Conservation (phyloP, 1,140 invertebrate species). For the Aphelenchoides avenae region DNA sequence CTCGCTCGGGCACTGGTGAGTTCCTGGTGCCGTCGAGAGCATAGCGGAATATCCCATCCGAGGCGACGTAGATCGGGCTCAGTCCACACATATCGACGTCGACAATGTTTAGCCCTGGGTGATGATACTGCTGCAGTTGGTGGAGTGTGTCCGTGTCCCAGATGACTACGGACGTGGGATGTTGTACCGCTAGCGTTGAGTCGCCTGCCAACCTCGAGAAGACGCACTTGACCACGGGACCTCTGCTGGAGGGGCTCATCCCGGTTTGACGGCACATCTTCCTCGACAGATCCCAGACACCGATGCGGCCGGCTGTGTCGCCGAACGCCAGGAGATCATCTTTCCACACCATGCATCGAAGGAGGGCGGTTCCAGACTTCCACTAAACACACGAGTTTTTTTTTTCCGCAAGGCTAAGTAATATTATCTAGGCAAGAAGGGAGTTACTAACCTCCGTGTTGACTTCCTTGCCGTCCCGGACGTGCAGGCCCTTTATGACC, state of each 20-base stretch:
- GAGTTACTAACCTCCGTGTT: constrained; percentile 48
- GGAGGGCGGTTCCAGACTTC: constrained; percentile 44
- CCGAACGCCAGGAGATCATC: constrained; percentile 58
- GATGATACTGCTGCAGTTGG: constrained; percentile 33
- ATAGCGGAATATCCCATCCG: constrained; percentile 46
- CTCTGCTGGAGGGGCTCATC: constrained; percentile 25
- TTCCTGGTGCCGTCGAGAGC: constrained; percentile 19
- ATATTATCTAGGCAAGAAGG: not conserved
- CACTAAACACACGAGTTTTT: constrained; percentile 38
- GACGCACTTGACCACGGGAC: constrained; percentile 25
- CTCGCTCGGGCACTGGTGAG: constrained; percentile 1
- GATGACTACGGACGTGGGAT: constrained; percentile 44
- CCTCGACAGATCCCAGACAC: constrained; percentile 51
- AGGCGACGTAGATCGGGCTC: constrained; percentile 47
- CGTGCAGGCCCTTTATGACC: constrained; percentile 57
- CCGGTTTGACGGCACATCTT: constrained; percentile 41
- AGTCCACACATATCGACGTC: constrained; percentile 56
- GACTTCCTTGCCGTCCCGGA: constrained; percentile 56
- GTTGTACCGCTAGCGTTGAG: constrained; percentile 50
- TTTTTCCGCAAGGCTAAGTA: not conserved
- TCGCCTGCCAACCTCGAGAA: constrained; percentile 53
- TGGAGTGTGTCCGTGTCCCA: constrained; percentile 53
- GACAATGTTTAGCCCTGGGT: constrained; percentile 30
- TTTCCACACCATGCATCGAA: constrained; percentile 56
- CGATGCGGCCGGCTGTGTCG: constrained; percentile 48